Evolutionary conservation across 2,797 vertebrate species (phyloP).

Genomic region (Periparus ater): DNA sequence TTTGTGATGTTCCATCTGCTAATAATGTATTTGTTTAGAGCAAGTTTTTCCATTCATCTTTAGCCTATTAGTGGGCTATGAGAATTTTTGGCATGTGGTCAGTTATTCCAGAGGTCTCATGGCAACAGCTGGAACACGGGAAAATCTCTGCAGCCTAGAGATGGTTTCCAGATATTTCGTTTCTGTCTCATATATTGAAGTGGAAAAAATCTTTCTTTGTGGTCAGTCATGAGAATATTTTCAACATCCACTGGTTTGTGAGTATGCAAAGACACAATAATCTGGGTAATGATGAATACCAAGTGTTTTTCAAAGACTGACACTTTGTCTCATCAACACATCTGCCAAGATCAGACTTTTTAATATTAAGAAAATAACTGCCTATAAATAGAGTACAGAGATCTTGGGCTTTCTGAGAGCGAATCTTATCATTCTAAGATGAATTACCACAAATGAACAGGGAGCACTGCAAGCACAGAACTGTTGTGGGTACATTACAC

Average conservation of each 20-base stretch:
- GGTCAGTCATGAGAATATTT: neutral
- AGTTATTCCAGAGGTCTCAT: neutral
- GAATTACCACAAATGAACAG: neutral
- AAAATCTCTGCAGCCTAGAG: neutral
- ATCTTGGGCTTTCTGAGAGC: neutral
- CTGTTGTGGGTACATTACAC: neutral
- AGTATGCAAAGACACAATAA: neutral
- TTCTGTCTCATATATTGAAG: neutral
- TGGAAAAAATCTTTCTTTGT: neutral
- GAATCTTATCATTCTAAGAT: neutral
- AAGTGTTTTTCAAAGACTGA: neutral
- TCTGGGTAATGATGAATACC: neutral
- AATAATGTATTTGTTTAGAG: conserved; percentile 20
- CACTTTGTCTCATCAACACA: neutral
- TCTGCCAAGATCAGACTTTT: neutral
- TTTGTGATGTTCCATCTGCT: conserved; percentile 15
- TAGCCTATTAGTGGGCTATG: conserved; percentile 29
- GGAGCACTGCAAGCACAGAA: neutral
- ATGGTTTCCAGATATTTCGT: neutral
- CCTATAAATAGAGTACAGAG: neutral
- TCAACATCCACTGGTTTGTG: neutral
- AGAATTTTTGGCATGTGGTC: conserved; percentile 5
- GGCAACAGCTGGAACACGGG: neutral
- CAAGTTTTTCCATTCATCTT: conserved; percentile 13
- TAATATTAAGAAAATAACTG: neutral